These are phyloP conservation scores for Cyclargus thomasi DNA, from an alignment of 1,140 invertebrate species.

Conservation along the genomic window DNA sequence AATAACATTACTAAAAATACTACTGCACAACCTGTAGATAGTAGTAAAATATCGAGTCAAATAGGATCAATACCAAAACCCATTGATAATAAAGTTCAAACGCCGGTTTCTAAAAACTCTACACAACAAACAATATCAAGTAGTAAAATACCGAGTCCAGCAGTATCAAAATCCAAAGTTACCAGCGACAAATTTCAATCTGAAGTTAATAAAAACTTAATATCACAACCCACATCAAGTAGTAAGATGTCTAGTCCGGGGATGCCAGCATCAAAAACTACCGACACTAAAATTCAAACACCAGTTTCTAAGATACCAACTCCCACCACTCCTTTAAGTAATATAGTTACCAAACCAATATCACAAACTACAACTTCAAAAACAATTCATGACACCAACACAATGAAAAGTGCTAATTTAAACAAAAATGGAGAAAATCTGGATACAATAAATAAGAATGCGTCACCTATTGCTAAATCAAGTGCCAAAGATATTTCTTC, in stretches of 20 bases:
- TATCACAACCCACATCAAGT: background rate
- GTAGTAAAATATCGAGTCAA: slow-evolving; percentile 7
- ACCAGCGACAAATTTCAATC: background rate
- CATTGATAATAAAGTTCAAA: background rate
- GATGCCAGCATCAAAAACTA: background rate
- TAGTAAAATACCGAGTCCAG: background rate
- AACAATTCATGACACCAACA: background rate
- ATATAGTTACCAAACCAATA: background rate
- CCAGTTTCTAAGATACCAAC: slow-evolving; percentile 4
- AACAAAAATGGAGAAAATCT: background rate
- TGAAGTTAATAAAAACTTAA: background rate
- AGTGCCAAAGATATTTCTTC: background rate
- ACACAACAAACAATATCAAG: background rate
- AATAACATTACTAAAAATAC: background rate
- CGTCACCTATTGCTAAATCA: background rate
- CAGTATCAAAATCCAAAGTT: background rate
- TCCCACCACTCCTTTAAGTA: slow-evolving; percentile 2
- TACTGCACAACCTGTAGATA: background rate
- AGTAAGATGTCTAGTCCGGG: background rate
- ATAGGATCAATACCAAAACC: background rate
- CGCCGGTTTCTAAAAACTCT: background rate
- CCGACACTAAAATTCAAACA: background rate
- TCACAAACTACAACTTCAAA: background rate
- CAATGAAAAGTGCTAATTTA: background rate
- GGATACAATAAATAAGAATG: background rate